Base-by-base conservation (phyloP, 37 sponge, comb jelly and placozoan genomes). In the Ephydatia muelleri region DNA sequence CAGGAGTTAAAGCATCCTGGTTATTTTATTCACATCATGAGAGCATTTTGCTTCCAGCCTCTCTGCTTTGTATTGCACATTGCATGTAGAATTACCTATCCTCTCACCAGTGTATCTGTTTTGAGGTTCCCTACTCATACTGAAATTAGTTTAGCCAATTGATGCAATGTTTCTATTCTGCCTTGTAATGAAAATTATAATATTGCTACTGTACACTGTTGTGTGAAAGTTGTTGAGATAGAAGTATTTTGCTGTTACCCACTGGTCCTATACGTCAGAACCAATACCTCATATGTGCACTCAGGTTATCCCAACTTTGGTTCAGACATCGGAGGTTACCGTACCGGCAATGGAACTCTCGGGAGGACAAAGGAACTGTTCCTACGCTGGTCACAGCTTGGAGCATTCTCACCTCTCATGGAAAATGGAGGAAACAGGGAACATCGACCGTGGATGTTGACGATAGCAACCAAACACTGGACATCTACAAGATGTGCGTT, bases 351-450 rank as follows among this genome's bases (percentile, higher is more conserved):
- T 77, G 88, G 85, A 1, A 68, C 86, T 11, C 82, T 93, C 2
- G 95, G 95, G 2, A 49, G 95, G 31, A 94, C 78, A 28, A 89
- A 89, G 79, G 92, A 88, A 70, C 84, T 94, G 66, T 85, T 94
- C 75, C 82, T 94, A 6, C 85, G 95, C 29, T 94, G 95, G 95
- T 68, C 86, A 32, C 92, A 91, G 80, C 77, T 94, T 3, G 95
- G 95, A 34, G 88, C 95, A n/a, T 94, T 94, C 83, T 94, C 95
- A 49, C 95, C 95, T 3, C 89, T 94, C 49, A 94, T 94, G 95
- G 95, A 94, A 69, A 94, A 94, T 80, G 95, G 95, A 35, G 95
- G 95, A 0, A 82, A 94, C 81, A 91, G 88, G 76, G 95, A 94
- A 65, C 95, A 94, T 77, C 70, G 95, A 29, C 95, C 95, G 12